Percentiles rank a stretch among this genome's conserved stretches.
Evolutionary conservation across 2,888 invertebrate genomes (phyloP).

Genomic region (Cryptus viduatorius): DNA sequence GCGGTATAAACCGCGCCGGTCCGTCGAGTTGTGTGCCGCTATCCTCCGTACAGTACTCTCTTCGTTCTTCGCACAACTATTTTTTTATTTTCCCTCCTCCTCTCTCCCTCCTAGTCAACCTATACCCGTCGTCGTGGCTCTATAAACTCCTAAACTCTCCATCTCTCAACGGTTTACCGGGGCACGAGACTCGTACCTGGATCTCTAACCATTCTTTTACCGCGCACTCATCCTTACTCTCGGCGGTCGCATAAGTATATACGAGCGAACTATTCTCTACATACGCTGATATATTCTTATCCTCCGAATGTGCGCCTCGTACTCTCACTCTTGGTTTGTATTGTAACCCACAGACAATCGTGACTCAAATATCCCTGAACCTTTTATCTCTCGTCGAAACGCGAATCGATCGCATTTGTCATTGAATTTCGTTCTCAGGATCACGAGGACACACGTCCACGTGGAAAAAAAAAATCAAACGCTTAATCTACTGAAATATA

Average conservation of each 20-base stretch:
- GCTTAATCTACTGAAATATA: background rate
- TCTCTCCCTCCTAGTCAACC: background rate
- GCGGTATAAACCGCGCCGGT: constrained; percentile 62
- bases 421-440: constrained; percentile 27
- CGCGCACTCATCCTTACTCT: constrained; percentile 2
- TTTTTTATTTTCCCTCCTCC: background rate
- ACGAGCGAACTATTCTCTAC: background rate
- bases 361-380: constrained; percentile 34
- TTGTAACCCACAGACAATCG: background rate
- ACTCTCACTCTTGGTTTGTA: constrained; percentile 13
- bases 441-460: background rate
- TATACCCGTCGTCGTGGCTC: constrained; percentile 21
- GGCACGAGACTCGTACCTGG: constrained; percentile 1
- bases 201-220: constrained; percentile 21
- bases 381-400: constrained; percentile 32
- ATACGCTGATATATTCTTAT: background rate
- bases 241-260: background rate
- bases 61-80: constrained; percentile 23
- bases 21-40: constrained; percentile 37
- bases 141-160: constrained; percentile 55
- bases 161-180: constrained; percentile 39
- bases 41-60: constrained; percentile 39
- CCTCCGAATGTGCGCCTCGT: background rate
- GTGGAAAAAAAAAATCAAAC: background rate
- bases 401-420: constrained; percentile 2